Percentiles rank a stretch among this genome's conserved stretches.
Evolutionary conservation across 92 coral and sea anemone genomes (phyloP).

Genomic region (Siderastrea radians): DNA sequence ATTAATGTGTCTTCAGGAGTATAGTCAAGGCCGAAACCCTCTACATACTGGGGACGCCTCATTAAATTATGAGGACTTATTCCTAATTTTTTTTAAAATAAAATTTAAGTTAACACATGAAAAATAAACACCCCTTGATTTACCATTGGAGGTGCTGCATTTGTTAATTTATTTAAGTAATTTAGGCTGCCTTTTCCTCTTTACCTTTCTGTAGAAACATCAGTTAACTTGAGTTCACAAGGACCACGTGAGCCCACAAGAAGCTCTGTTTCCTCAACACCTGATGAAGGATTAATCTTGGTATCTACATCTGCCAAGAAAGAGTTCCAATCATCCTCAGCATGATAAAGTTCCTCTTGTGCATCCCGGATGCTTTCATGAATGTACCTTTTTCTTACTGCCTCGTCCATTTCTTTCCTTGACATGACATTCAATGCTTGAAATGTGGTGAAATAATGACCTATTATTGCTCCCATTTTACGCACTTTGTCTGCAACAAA

Average conservation of each 20-base stretch:
- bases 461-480: constrained; percentile 72
- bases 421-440: constrained; percentile 66
- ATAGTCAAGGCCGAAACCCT: too few species aligned
- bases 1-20: too few species aligned
- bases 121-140: too few species aligned
- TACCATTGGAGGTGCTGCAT: too few species aligned
- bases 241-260: constrained; percentile 75
- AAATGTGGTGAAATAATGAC: constrained; percentile 74
- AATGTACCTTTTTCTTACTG: constrained; percentile 57
- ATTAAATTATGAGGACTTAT: too few species aligned
- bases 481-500: constrained; percentile 83
- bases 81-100: too few species aligned
- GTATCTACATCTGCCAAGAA: constrained; percentile 83
- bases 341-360: constrained; percentile 77
- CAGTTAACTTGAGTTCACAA: constrained; percentile 68
- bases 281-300: constrained; percentile 39
- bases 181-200: neutral
- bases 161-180: too few species aligned
- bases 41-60: too few species aligned
- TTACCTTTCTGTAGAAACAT: constrained; percentile 80
- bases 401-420: constrained; percentile 75
- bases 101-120: too few species aligned
- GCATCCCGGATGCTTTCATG: constrained; percentile 64
- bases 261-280: neutral
- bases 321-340: constrained; percentile 82